A percentile compares a stretch with the other conserved stretches of the same genome.
These are phyloP conservation scores for Chrosomus eos DNA, from an alignment of 2,797 vertebrate species.

Conservation along the genomic window DNA sequence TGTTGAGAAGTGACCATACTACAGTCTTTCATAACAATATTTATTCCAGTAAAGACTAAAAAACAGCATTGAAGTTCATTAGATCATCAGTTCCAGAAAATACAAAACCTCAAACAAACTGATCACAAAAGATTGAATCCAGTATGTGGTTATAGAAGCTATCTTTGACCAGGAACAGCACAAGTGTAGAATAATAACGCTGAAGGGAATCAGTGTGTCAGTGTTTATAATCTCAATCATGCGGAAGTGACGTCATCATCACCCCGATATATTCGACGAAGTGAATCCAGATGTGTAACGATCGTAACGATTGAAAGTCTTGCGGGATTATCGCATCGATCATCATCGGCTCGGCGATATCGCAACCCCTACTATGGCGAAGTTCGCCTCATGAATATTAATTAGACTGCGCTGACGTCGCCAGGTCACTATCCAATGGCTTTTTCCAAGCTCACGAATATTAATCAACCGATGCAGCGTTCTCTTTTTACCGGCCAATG, in stretches of 20 bases:
- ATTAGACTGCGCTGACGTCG: neutral
- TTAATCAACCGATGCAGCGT: neutral
- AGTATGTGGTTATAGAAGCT: too few species aligned
- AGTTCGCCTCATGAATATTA: neutral
- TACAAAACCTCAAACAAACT: neutral
- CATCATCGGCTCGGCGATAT: neutral
- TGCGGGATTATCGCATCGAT: neutral
- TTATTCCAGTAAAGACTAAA: too few species aligned
- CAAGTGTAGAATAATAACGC: too few species aligned
- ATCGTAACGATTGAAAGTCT: neutral
- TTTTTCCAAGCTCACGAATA: neutral
- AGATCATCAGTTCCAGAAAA: too few species aligned
- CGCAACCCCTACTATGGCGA: neutral
- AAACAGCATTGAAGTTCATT: too few species aligned
- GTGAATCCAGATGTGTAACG: neutral
- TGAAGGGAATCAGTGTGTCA: neutral
- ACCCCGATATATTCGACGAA: neutral
- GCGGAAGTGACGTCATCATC: neutral
- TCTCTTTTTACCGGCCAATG: neutral
- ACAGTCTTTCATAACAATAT: too few species aligned
- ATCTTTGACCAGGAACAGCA: too few species aligned
- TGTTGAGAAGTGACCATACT: neutral
- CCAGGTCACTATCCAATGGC: neutral
- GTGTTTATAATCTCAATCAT: neutral
- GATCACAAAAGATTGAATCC: too few species aligned